Base-by-base conservation (phyloP, 2,113 vertebrate species). In the Alligator sinensis region DNA sequence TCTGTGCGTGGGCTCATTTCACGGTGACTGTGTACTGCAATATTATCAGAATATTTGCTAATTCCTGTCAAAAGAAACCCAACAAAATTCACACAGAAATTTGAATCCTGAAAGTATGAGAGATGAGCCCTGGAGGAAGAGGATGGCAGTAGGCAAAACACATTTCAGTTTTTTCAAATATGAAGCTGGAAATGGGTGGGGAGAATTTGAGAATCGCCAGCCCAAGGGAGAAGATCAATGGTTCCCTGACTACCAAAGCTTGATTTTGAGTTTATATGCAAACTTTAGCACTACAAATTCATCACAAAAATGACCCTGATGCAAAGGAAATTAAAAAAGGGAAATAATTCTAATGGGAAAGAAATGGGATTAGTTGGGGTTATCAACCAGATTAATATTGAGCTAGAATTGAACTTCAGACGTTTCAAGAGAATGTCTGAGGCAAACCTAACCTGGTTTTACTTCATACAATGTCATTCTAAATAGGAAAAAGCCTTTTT, bases 21-120 rank as follows among this genome's bases (percentile, higher is more conserved):
- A 84, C 17, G 30, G 59, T 87, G 94, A 84, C 9, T 72, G 58
- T 62, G 86, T 89, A 93, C 70, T 72, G 57, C 24, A 28, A 24
- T 38, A 72, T 87, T 89, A 80, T 61, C 84, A 85, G 14, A 89
- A 47, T 79, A 88, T 80, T n/a, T 63, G 62, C 77, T 86, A 88
- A 84, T 47, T 90, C 75, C 86, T 38, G 22, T 83, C 64, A 54
- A 58, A 84, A 81, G 59, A 94, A 72, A 77, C 11, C 80, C 70
- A 87, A 86, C 47, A 47, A 47, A 8, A 47, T 47, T 47, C 47
- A 47, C 38, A 77, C 84, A 30, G 62, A 92, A 27, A 68, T 68
- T 78, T 80, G 4, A 82, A 79, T 70, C 93, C 85, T 68, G 89
- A 12, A 82, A 89, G 62, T 38, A 6, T 22, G 47, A 80, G 24